Percentiles rank a stretch among this genome's conserved stretches.
Conservation (phyloP, 2,888 invertebrate species). For the Pandemis corylana region DNA sequence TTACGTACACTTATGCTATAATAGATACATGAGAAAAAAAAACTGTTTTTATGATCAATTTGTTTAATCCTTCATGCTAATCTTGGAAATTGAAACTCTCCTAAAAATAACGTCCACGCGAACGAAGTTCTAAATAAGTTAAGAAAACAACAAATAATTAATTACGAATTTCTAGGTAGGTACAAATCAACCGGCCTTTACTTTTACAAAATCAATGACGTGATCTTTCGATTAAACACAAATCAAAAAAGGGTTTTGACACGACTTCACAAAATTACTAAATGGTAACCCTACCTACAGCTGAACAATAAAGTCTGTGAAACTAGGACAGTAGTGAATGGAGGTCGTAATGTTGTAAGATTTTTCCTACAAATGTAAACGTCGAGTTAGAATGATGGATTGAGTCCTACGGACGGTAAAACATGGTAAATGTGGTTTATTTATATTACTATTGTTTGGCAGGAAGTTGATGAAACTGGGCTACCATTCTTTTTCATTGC, state of each 20-base stretch:
- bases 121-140: too few species aligned
- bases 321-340: conserved; percentile 31
- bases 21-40: too few species aligned
- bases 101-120: too few species aligned
- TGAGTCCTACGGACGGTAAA: conserved; percentile 24
- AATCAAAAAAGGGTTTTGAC: background rate
- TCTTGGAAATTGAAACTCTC: too few species aligned
- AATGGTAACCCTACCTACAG: conserved; percentile 10
- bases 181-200: too few species aligned
- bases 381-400: conserved; percentile 40
- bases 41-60: too few species aligned
- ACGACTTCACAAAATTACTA: background rate
- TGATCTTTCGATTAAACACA: background rate
- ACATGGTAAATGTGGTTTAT: conserved; percentile 28
- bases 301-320: conserved; percentile 25
- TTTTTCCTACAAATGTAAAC: conserved; percentile 38
- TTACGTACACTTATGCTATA: too few species aligned
- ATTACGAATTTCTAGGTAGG: too few species aligned
- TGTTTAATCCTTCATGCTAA: too few species aligned
- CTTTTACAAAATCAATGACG: background rate
- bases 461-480: conserved; percentile 5
- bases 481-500: background rate
- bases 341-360: conserved; percentile 32
- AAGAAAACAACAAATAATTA: too few species aligned
- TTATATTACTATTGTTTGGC: conserved; percentile 12